Base-by-base conservation (phyloP, 2,113 vertebrate genomes). In the Scytalopus superciliaris region DNA sequence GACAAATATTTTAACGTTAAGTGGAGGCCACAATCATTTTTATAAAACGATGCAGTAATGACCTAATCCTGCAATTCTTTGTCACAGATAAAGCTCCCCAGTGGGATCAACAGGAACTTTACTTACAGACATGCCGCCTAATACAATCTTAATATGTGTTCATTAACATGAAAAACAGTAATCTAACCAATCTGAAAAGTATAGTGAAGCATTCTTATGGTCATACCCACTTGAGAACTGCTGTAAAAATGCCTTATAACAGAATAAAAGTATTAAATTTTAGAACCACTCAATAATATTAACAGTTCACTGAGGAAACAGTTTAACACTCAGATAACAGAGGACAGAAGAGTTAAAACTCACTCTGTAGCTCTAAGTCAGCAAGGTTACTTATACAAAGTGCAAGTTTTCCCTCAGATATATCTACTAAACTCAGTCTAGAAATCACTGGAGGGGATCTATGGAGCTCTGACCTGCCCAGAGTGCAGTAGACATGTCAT, bases 111-210 rank as follows among this genome's bases (percentile, higher is more conserved):
- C 27, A 88, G 60, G 56, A 92, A 93, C 83, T 78, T 40, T 70
- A 47, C 68, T 67, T 47, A 87, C 55, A 76, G 59, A 75, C 52
- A 69, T 50, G 15, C 67, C 63, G 70, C 44, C 81, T 91, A 87
- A 23, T 74, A 76, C 76, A 72, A 80, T 69, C 75, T 93, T 80
- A 90, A 66, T 70, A 80, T 21, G 23, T 47, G 40, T 70, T 95
- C 70, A 77, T 93, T 91, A 89, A 72, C 50, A 56, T 18, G 52
- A 92, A 95, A 86, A 94, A 25, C 53, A 83, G 63, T 80, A 83
- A 83, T 72, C 63, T 47, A 91, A 83, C 55, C 33, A 50, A 76
- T 55, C 14, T 49, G 68, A 85, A 88, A 87, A 93, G 53, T 11
- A 90, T 8, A 67, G 55, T 50, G 30, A 81, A 83, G 35, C 45